Conservation (phyloP, 1,140 invertebrate species). For the Conus ventricosus region DNA sequence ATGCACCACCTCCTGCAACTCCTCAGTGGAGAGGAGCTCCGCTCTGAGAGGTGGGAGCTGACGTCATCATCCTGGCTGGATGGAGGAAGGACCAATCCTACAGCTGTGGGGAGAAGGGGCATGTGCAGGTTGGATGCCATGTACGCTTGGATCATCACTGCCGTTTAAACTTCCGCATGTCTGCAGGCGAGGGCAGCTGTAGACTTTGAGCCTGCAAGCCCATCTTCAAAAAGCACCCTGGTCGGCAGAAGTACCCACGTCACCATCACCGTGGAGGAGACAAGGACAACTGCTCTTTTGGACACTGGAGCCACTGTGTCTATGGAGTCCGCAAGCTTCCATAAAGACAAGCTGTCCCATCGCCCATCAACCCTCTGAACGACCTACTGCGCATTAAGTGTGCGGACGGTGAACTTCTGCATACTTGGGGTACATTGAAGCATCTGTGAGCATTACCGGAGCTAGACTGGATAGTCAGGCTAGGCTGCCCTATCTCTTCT, state of each 20-base stretch:
- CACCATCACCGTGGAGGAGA: not conserved
- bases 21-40: too few relatives aligned
- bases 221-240: not conserved
- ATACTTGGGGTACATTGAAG: not conserved
- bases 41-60: too few relatives aligned
- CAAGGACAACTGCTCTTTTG: not conserved
- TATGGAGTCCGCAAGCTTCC: not conserved
- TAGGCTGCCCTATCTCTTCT: not conserved
- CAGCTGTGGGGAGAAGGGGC: too few relatives aligned
- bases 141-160: too few relatives aligned
- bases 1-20: too few relatives aligned
- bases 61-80: too few relatives aligned
- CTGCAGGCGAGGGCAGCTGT: not conserved
- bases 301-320: slow-evolving; percentile 8
- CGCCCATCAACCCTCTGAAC: not conserved
- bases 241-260: not conserved
- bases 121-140: too few relatives aligned
- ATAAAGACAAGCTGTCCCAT: not conserved
- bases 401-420: not conserved
- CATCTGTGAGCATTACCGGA: not conserved
- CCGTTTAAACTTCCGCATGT: not conserved
- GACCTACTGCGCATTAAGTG: not conserved
- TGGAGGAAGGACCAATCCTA: too few relatives aligned
- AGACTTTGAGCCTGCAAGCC: not conserved
- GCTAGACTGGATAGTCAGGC: not conserved